Percentiles rank a stretch among this genome's conserved stretches.
Evolutionary conservation across 2,797 vertebrate species (phyloP).

Genomic region (Epinephelus malabaricus): DNA sequence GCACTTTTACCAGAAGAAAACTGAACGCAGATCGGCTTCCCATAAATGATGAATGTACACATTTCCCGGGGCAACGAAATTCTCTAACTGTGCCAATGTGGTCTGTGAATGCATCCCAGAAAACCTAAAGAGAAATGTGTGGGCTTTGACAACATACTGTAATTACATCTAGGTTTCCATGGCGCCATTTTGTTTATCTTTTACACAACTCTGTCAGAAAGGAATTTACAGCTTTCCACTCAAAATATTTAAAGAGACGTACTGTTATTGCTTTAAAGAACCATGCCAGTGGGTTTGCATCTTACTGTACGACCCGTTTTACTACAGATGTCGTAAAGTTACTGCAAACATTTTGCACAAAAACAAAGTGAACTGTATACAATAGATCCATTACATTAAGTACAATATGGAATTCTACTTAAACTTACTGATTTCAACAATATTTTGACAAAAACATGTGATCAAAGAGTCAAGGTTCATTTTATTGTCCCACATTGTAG

Average conservation of each 20-base stretch:
- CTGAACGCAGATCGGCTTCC: conserved; percentile 34
- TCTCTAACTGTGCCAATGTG: conserved; percentile 37
- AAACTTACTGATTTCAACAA: background rate
- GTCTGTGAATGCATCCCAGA: conserved; percentile 46
- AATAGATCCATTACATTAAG: background rate
- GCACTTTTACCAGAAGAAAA: conserved; percentile 43
- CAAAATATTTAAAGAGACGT: conserved; percentile 49
- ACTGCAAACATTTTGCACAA: background rate
- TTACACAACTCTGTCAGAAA: conserved; percentile 34
- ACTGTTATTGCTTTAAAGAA: conserved; percentile 33
- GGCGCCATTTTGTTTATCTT: conserved; percentile 52
- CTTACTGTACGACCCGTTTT: conserved; percentile 12
- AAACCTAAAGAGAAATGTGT: conserved; percentile 42
- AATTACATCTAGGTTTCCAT: conserved; percentile 60
- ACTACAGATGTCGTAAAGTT: conserved; percentile 7
- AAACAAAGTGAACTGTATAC: background rate
- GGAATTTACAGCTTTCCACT: conserved; percentile 59
- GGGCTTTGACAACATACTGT: conserved; percentile 47
- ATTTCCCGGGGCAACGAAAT: conserved; percentile 48
- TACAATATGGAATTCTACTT: background rate
- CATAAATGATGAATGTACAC: conserved; percentile 38
- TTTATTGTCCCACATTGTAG: too few species aligned
- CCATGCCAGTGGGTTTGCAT: conserved; percentile 13
- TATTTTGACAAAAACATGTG: background rate
- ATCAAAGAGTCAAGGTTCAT: too few species aligned